phyloP scores from a whole-genome alignment of 2,888 invertebrate species.

The Lasius platythorax region DNA sequence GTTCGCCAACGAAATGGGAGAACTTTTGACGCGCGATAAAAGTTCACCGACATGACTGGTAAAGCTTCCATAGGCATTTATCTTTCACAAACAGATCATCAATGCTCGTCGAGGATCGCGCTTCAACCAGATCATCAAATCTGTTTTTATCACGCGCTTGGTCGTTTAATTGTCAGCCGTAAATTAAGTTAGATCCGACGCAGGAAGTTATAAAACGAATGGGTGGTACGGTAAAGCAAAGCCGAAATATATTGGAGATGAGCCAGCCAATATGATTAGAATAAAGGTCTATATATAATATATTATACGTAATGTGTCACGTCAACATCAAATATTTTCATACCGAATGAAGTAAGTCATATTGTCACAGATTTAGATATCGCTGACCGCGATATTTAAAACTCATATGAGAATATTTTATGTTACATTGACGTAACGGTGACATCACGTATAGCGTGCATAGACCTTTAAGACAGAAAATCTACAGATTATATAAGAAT shows the following conservation, averaged over 20 bases:
- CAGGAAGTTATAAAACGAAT: not conserved
- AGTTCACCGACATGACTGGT: conserved; percentile 54
- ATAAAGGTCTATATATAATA: not conserved
- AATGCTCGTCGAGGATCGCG: not conserved
- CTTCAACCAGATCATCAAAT: conserved; percentile 19
- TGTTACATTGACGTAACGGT: not conserved
- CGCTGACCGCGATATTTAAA: not conserved
- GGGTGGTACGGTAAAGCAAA: not conserved
- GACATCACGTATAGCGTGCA: not conserved
- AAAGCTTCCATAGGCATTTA: conserved; percentile 36
- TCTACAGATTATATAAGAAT: conserved; percentile 23
- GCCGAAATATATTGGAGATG: not conserved
- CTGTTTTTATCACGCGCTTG: not conserved
- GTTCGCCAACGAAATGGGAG: conserved; percentile 46
- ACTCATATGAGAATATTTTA: not conserved
- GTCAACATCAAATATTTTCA: not conserved
- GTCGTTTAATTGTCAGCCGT: conserved; percentile 17
- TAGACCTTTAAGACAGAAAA: conserved; percentile 4
- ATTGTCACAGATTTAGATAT: not conserved
- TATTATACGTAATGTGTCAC: not conserved
- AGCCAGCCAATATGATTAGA: not conserved
- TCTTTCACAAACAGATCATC: conserved; percentile 51
- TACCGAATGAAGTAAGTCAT: not conserved
- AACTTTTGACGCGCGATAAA: conserved; percentile 71
- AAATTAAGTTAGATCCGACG: not conserved